Percentiles rank a stretch among this genome's conserved stretches.
Evolutionary conservation across 2,888 invertebrate genomes (phyloP).

Genomic region (Drosophila neonasuta): DNA sequence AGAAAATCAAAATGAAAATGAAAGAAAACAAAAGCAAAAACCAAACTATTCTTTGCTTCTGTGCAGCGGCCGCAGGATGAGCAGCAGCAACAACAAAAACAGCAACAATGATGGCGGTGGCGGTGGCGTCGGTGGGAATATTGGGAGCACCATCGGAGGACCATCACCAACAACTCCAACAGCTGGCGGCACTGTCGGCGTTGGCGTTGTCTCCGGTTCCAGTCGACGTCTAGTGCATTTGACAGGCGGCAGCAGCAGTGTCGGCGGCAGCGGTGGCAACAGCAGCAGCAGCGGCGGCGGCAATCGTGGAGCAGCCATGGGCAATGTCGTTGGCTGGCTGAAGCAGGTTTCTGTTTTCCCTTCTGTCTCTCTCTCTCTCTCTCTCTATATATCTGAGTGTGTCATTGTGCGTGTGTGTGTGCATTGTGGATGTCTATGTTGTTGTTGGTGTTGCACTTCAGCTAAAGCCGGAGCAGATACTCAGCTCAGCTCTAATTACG

Average conservation of each 20-base stretch:
- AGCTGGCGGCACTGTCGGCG: constrained; percentile 81
- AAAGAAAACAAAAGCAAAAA: constrained; percentile 12
- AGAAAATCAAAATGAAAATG: background rate
- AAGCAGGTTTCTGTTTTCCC: constrained; percentile 85
- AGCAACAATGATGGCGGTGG: constrained; percentile 16
- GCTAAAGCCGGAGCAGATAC: constrained; percentile 13
- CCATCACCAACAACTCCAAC: constrained; percentile 79
- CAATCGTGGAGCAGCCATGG: constrained; percentile 85
- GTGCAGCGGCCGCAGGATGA: constrained; percentile 72
- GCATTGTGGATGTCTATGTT: constrained; percentile 1
- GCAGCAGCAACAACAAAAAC: constrained; percentile 40
- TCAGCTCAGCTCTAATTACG: constrained; percentile 37
- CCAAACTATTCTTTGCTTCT: constrained; percentile 34
- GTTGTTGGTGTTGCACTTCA: constrained; percentile 18
- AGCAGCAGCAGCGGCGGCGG: constrained; percentile 11
- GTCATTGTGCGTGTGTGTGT: background rate
- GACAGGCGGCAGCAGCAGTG: constrained; percentile 76
- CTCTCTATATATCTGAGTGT: constrained; percentile 5
- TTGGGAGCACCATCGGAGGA: constrained; percentile 38
- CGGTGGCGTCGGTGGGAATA: constrained; percentile 25
- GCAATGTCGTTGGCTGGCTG: constrained; percentile 91
- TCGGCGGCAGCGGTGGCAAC: background rate
- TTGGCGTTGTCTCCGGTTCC: constrained; percentile 36
- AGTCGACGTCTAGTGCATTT: constrained; percentile 84
- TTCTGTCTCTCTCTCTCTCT: constrained; percentile 2